Conservation (phyloP, 2,113 vertebrate species). For the Scolopax mira region DNA sequence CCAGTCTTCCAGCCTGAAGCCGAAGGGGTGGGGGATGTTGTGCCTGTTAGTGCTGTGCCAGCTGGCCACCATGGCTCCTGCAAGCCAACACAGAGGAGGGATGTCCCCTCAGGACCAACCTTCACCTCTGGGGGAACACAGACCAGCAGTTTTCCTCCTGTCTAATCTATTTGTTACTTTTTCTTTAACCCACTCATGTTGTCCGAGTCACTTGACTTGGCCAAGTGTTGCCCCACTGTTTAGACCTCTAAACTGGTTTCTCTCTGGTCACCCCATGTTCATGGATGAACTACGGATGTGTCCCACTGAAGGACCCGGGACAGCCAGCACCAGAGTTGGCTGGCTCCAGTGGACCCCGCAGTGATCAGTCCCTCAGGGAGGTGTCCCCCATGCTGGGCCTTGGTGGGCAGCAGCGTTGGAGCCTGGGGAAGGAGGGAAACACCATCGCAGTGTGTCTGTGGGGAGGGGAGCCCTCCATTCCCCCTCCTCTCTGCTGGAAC, state of each 20-base stretch:
- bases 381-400: rapidly evolving
- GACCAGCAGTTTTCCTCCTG: background rate
- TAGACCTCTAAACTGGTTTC: background rate
- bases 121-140: background rate
- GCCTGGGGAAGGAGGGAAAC: rapidly evolving
- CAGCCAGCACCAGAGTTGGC: rapidly evolving
- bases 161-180: background rate
- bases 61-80: background rate
- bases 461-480: background rate
- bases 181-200: background rate
- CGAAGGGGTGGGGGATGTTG: background rate
- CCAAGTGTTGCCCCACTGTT: background rate
- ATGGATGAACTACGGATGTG: rapidly evolving
- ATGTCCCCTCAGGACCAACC: rapidly evolving
- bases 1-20: background rate
- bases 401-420: rapidly evolving
- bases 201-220: background rate
- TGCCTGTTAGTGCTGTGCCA: background rate
- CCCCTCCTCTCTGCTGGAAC: background rate
- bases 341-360: rapidly evolving
- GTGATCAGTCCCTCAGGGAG: rapidly evolving
- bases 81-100: background rate
- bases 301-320: background rate
- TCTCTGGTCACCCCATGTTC: background rate
- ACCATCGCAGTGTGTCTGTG: rapidly evolving